These are phyloP conservation scores for Cherax quadricarinatus DNA, from an alignment of 1,140 invertebrate genomes.

Conservation along the genomic window DNA sequence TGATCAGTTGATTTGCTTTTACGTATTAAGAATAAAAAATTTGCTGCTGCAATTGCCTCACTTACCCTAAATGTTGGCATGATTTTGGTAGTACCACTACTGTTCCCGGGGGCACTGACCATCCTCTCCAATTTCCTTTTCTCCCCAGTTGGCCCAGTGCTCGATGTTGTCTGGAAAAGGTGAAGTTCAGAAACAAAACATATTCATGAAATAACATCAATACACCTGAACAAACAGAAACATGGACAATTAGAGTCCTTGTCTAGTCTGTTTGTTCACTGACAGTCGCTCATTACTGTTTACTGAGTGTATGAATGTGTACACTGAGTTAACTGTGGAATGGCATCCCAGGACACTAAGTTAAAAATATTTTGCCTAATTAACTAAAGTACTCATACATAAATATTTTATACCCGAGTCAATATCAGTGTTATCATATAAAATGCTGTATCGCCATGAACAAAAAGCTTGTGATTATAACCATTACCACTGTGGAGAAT, in stretches of 20 bases:
- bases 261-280: no score
- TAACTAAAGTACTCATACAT: no score
- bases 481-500: constrained; percentile 40
- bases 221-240: no score
- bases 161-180: constrained; percentile 27
- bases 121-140: constrained; percentile 58
- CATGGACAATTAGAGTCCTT: no score
- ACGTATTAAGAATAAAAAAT: no score
- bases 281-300: no score
- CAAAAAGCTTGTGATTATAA: neutral
- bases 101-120: constrained; percentile 26
- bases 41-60: neutral
- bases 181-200: neutral
- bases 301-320: no score
- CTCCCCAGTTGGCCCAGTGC: constrained; percentile 6
- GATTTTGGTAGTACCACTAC: neutral
- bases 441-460: neutral
- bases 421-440: no score
- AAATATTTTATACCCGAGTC: no score
- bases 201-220: neutral
- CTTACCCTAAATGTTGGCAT: constrained; percentile 50
- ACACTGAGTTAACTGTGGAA: neutral
- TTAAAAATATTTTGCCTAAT: no score
- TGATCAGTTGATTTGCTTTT: no score
- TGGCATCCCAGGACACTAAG: neutral